These are phyloP conservation scores for Eilema caniola DNA, from an alignment of 2,888 invertebrate species.

Conservation along the genomic window DNA sequence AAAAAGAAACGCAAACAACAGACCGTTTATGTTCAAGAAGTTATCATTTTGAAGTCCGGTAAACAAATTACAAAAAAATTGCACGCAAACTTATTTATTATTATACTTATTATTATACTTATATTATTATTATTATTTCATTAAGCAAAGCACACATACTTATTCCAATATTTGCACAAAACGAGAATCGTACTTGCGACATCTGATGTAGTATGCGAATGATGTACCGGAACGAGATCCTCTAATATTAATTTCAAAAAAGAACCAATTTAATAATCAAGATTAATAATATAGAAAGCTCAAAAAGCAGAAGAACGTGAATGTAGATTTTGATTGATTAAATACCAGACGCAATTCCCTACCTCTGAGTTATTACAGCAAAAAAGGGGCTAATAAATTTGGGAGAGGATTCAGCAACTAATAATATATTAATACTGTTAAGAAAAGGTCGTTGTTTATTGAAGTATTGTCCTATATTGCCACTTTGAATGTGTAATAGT, in stretches of 20 bases:
- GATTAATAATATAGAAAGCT: not conserved
- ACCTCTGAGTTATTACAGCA: not conserved
- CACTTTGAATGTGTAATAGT: not conserved
- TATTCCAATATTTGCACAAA: not conserved
- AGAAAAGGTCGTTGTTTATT: not conserved
- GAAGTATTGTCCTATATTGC: not conserved
- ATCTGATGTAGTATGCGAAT: not conserved
- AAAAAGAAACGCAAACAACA: no score
- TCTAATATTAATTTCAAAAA: not conserved
- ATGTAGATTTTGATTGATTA: not conserved
- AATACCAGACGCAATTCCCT: constrained; percentile 1
- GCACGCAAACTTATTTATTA: no score
- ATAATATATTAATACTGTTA: not conserved
- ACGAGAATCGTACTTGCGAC: no score
- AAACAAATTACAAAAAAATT: no score
- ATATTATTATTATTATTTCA: no score
- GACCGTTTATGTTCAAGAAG: no score
- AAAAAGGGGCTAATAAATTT: not conserved
- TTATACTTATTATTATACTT: no score
- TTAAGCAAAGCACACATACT: no score
- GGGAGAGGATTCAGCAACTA: not conserved
- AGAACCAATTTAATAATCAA: not conserved
- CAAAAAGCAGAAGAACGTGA: not conserved
- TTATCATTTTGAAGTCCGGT: no score
- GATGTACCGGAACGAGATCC: not conserved